Base-by-base conservation (phyloP, 2,888 invertebrate genomes). In the Caenorhabditis zanzibari region DNA sequence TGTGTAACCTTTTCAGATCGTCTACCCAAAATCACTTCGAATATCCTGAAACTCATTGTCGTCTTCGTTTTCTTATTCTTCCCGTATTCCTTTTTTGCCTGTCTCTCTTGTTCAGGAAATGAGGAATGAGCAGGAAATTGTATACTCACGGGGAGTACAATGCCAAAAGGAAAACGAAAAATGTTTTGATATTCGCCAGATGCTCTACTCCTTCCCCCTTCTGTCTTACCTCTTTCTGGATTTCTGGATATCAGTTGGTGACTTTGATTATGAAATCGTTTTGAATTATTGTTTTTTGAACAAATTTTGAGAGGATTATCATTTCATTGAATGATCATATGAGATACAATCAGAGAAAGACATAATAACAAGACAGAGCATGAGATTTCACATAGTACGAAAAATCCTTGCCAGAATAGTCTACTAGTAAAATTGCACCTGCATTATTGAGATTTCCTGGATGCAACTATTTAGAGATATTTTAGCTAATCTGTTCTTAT, bases 121-220 rank as follows among this genome's bases (percentile, higher is more conserved):
- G 69, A 54, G 41, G 77, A 71, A 77, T 77, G 77, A 77, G 69
- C 71, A 77, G 77, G 71, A 77, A 77, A 77, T 77, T 77, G 77
- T 77, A 68, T 24, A 47, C 47, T n/a, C 19, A n/a, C 44, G 28
- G 63, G 38, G 63, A 63, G 63, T 63, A 63, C 63, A 63, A 63
- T 63, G 63, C 54, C 54, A 54, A 44, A n/a, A n/a, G n/a, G n/a
- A n/a, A n/a, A 44, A 44, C 47, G 22, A 44, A 63, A 28, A 63
- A 63, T 44, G 44, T 63, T 63, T 63, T 63, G 63, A 63, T 63
- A 44, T n/a, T n/a, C n/a, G n/a, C n/a, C n/a, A n/a, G n/a, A n/a
- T n/a, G n/a, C 9, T 63, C 28, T 63, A 26, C 14, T 16, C 63
- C 16, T 63, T 41, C 26, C 22, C 38, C 14, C 26, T n/a, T n/a